Base-by-base conservation (phyloP, 2,797 vertebrate genomes). In the Falco peregrinus region DNA sequence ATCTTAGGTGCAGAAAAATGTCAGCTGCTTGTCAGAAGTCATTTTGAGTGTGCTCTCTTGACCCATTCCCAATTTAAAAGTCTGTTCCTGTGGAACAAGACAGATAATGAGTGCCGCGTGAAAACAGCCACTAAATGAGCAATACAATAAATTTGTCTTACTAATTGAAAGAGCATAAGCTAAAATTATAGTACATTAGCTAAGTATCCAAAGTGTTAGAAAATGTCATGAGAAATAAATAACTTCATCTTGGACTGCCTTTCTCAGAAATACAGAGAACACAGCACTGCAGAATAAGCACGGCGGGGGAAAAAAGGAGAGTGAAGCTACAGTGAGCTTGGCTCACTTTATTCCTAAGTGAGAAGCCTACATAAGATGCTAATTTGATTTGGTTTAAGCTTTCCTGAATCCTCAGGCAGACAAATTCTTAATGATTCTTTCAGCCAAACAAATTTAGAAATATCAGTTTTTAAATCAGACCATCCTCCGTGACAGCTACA, bases 91-190 rank as follows among this genome's bases (percentile, higher is more conserved):
- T 78, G 74, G 70, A 96, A 93, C 68, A 70, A 77, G 91, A 87
- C 45, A 37, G 85, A 82, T 95, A 96, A 97, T 67, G 84, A 97
- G 88, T 74, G 65, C 61, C 51, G 92, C 87, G 84, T n/a, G 64
- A 73, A 95, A 94, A 87, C 69, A 94, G 71, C 41, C 93, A 74
- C 70, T 60, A 97, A 96, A 93, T 90, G 91, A 97, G 95, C 90
- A 94, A 91, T 60, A 31, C 37, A 74, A 73, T 64, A 70, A 93
- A 93, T 94, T 95, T 95, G 89, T 94, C 95, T 93, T 90, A 81
- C 90, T 95, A 95, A 97, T 94, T 96, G 94, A 95, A 96, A 87
- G 87, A 93, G 82, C 84, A 85, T 61, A 91, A 96, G 87, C 76
- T 90, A 88, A 96, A 95, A 95, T 96, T 90, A 88, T 68, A 88